Base-by-base conservation (phyloP, 2,113 vertebrate species). In the Aegotheles bennettii region DNA sequence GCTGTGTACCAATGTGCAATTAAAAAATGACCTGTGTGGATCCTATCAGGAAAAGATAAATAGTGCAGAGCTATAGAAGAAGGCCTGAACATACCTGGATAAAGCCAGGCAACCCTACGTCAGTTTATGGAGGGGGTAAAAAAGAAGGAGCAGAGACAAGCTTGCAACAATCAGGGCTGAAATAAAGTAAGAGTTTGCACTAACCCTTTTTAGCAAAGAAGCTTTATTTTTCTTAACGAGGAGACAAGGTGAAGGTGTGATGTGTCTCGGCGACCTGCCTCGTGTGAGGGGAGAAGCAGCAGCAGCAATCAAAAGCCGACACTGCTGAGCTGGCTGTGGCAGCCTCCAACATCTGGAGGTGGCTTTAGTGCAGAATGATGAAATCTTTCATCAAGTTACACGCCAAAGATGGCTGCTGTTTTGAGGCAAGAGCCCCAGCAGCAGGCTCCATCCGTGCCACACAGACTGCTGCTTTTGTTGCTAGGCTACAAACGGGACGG, bases 391-490 rank as follows among this genome's bases (percentile, higher is more conserved):
- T 90, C 83, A 77, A 95, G 84, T 96, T 95, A 82, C 94, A 89
- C 10, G 0, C 95, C 77, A 87, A 97, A 97, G 95, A 97, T 97
- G 96, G 96, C 97, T 97, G 95, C 97, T 95, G 89, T 85, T 87
- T 88, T 95, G 96, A 96, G 91, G 92, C 90, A 79, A 85, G 84
- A 70, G 92, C 79, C 95, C 95, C 95, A 80, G 95, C 95, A 97
- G 94, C 94, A 89, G 81, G 61, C 94, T 75, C 35, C 56, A 54
- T 65, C 78, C 93, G 4, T 80, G 91, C 92, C 35, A 68, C 88
- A 70, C 92, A 25, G 93, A 40, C 90, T 91, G 70, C 83, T 94
- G 93, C 92, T 93, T 94, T 91, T 97, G 96, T 97, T 97, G 97
- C 97, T 97, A 97, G 95, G 97, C 88, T 97, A 94, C 96, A 89